phyloP scores from a whole-genome alignment of 2,113 vertebrate species.

The Rhinogobius similis region DNA sequence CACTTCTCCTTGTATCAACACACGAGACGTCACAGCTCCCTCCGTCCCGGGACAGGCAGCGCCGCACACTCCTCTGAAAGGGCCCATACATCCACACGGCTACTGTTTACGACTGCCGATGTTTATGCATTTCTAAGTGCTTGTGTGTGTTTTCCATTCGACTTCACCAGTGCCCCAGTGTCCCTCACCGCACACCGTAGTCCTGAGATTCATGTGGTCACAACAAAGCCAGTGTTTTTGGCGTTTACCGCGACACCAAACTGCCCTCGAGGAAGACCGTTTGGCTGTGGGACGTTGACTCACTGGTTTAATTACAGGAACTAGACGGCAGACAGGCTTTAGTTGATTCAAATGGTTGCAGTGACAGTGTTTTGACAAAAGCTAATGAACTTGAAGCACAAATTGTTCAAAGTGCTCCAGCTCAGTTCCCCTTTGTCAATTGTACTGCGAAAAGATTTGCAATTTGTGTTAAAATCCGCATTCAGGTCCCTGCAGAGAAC shows the following conservation, averaged over 20 bases:
- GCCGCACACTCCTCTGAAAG: slow-evolving; percentile 57
- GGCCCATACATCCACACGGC: slow-evolving; percentile 57
- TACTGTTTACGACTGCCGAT: slow-evolving; percentile 49
- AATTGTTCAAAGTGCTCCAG: not conserved
- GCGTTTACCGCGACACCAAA: slow-evolving; percentile 46
- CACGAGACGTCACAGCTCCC: slow-evolving; percentile 68
- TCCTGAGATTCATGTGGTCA: slow-evolving; percentile 53
- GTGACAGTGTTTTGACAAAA: slow-evolving; percentile 29
- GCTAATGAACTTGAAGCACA: slow-evolving; percentile 36
- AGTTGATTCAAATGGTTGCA: slow-evolving; percentile 31
- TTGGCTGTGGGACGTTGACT: slow-evolving; percentile 46
- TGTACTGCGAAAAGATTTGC: no score
- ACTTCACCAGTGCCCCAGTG: slow-evolving; percentile 16
- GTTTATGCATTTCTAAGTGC: slow-evolving; percentile 35
- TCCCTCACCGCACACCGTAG: no score
- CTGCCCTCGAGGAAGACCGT: slow-evolving; percentile 58
- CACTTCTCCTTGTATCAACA: slow-evolving; percentile 78
- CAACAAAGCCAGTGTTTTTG: slow-evolving; percentile 55
- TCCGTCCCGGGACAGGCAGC: slow-evolving; percentile 36
- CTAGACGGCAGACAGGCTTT: slow-evolving; percentile 16
- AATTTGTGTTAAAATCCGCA: no score
- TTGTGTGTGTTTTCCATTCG: slow-evolving; percentile 3
- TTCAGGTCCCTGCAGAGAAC: no score
- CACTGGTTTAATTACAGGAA: slow-evolving; percentile 45
- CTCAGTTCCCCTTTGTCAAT: slow-evolving; percentile 11